Conservation (phyloP, 2,797 vertebrate species). For the Helostoma temminkii region DNA sequence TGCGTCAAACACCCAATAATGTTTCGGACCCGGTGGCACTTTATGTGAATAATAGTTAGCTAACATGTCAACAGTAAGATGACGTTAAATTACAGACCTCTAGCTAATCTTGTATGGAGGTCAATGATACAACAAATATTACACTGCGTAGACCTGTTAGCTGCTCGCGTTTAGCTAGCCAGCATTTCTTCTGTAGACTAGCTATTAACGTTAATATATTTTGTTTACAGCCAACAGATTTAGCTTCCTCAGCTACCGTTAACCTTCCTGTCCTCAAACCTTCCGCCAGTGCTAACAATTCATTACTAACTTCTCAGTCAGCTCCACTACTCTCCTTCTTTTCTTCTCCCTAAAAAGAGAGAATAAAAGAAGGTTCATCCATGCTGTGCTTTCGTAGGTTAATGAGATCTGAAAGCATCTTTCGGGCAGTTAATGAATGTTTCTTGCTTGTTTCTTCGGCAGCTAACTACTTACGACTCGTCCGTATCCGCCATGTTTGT, state of each 20-base stretch:
- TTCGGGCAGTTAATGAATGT: conserved; percentile 58
- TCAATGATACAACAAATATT: not conserved
- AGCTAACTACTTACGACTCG: conserved; percentile 94
- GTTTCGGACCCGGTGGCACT: conserved; percentile 31
- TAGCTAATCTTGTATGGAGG: not conserved
- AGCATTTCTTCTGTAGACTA: not conserved
- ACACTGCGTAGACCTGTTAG: conserved; percentile 9
- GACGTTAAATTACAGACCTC: not conserved
- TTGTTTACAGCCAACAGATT: conserved; percentile 18
- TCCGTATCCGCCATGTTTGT: conserved; percentile 92
- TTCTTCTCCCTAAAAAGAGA: conserved; percentile 98
- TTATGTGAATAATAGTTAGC: conserved; percentile 10
- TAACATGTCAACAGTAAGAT: conserved; percentile 46
- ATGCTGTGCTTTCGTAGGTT: conserved; percentile 79
- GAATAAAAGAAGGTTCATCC: conserved; percentile 95
- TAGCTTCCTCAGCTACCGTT: conserved; percentile 46
- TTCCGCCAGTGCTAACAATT: conserved; percentile 76
- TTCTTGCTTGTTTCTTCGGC: conserved; percentile 64
- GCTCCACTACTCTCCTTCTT: conserved; percentile 97
- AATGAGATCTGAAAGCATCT: conserved; percentile 68
- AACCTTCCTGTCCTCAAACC: conserved; percentile 71
- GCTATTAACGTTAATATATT: not conserved
- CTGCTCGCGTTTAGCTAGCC: conserved; percentile 2
- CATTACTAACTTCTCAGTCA: conserved; percentile 95
- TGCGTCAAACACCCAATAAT: conserved; percentile 4